Evolutionary conservation across 2,888 invertebrate genomes (phyloP).

Genomic region (Drosophila tanythrix): DNA sequence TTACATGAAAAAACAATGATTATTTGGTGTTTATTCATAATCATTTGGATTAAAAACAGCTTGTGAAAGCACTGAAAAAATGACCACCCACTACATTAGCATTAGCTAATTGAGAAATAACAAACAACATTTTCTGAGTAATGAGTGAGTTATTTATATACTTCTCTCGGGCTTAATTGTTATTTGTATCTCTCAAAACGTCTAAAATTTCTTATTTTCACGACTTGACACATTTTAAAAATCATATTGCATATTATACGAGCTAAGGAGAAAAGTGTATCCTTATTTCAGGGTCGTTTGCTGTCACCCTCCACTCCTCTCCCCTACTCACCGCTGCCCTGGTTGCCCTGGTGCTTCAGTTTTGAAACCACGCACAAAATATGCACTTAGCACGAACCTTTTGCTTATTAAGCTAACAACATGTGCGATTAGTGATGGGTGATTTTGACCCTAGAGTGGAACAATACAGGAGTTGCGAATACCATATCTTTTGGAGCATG

Average conservation of each 20-base stretch:
- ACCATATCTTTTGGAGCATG: background rate
- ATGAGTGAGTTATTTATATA: slow-evolving; percentile 4
- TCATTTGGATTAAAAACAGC: background rate
- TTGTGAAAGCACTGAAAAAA: background rate
- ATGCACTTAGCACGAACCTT: slow-evolving; percentile 76
- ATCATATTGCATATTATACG: slow-evolving; percentile 25
- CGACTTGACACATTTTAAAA: slow-evolving; percentile 51
- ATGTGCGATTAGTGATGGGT: slow-evolving; percentile 9
- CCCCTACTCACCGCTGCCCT: background rate
- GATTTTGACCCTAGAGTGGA: background rate
- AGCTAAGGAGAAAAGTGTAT: background rate
- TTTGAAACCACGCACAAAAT: slow-evolving; percentile 63
- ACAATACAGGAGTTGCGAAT: background rate
- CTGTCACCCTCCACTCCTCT: background rate
- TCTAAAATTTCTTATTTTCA: slow-evolving; percentile 30
- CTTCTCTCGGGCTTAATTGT: slow-evolving; percentile 17
- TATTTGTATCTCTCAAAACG: slow-evolving; percentile 19
- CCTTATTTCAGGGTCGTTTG: slow-evolving; percentile 2
- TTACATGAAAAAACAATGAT: background rate
- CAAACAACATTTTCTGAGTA: background rate
- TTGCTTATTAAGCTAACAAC: slow-evolving; percentile 27
- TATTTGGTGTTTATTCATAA: background rate
- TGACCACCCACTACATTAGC: background rate
- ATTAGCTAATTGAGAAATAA: slow-evolving; percentile 45
- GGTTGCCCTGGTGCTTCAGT: slow-evolving; percentile 59